These are phyloP conservation scores for Acrossocheilus wenchowensis DNA, from an alignment of 2,797 vertebrate species.

Conservation along the genomic window DNA sequence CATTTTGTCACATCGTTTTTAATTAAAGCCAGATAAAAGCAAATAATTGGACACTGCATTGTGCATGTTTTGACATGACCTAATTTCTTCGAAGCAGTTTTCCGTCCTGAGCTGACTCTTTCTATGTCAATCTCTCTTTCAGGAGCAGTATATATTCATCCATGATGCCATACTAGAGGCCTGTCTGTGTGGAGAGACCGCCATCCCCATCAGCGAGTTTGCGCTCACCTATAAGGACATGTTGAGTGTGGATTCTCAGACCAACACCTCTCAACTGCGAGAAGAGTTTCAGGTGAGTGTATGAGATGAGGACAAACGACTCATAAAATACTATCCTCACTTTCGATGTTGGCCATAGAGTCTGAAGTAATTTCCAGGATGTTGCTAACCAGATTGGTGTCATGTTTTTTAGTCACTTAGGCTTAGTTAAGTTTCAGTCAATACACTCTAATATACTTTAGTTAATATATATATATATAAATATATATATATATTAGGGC, in stretches of 20 bases:
- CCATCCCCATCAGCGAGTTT: constrained; percentile 89
- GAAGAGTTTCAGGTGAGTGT: constrained; percentile 94
- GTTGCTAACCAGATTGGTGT: background rate
- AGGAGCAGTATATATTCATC: constrained; percentile 98
- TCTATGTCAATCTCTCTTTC: constrained; percentile 18
- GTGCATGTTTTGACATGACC: background rate
- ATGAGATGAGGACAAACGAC: background rate
- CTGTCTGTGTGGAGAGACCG: constrained; percentile 93
- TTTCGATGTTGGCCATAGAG: background rate
- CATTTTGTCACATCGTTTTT: constrained; percentile 58
- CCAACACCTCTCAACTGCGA: constrained; percentile 92
- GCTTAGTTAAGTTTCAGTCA: background rate
- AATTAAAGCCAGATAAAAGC: constrained; percentile 15
- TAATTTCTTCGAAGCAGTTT: background rate
- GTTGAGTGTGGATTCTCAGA: constrained; percentile 94
- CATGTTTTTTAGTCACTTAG: background rate
- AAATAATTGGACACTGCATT: constrained; percentile 18
- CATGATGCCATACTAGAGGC: constrained; percentile 96
- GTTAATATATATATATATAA: too few relatives aligned
- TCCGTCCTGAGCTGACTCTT: constrained; percentile 10
- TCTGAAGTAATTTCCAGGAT: background rate
- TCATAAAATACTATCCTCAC: too few relatives aligned
- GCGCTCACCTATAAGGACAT: constrained; percentile 92
- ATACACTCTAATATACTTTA: too few relatives aligned
- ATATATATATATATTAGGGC: too few relatives aligned